phyloP scores from a whole-genome alignment of 2,888 invertebrate species.

The Chloroclysta siterata region DNA sequence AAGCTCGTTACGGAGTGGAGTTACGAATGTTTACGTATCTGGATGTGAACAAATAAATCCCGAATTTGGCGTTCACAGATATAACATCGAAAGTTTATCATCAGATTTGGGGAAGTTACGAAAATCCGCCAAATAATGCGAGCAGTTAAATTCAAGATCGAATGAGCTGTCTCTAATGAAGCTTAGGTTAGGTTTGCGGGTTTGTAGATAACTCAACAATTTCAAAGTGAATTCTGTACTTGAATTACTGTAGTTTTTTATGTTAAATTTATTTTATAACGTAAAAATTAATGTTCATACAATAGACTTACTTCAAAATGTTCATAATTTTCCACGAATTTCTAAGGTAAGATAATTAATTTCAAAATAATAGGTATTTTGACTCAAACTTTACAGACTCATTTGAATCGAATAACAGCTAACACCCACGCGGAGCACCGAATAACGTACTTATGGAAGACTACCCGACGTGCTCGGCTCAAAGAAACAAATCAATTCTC shows the following conservation, averaged over 20 bases:
- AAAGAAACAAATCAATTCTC: conserved; percentile 14
- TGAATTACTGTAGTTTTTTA: too few relatives aligned
- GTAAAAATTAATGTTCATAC: too few relatives aligned
- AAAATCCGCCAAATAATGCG: not conserved
- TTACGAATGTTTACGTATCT: conserved; percentile 13
- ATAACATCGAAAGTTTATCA: conserved; percentile 1
- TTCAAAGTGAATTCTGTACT: too few relatives aligned
- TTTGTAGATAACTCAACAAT: too few relatives aligned
- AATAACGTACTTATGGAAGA: too few relatives aligned
- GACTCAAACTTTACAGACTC: not conserved
- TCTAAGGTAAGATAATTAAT: too few relatives aligned
- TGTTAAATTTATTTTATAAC: too few relatives aligned
- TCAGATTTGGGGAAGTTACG: not conserved
- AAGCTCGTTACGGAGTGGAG: conserved; percentile 1
- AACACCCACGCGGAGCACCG: too few relatives aligned
- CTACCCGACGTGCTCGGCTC: too few relatives aligned
- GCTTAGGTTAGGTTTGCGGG: too few relatives aligned
- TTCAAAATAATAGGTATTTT: too few relatives aligned
- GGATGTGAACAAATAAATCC: conserved; percentile 6
- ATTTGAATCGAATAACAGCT: not conserved
- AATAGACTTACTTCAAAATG: not conserved
- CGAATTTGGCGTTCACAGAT: conserved; percentile 3
- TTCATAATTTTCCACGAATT: not conserved
- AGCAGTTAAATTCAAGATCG: not conserved
- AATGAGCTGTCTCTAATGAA: too few relatives aligned